A percentile compares a stretch with the other conserved stretches of the same genome.
Evolutionary conservation across 1,140 invertebrate species (phyloP).

Genomic region (Trichonephila clavipes): DNA sequence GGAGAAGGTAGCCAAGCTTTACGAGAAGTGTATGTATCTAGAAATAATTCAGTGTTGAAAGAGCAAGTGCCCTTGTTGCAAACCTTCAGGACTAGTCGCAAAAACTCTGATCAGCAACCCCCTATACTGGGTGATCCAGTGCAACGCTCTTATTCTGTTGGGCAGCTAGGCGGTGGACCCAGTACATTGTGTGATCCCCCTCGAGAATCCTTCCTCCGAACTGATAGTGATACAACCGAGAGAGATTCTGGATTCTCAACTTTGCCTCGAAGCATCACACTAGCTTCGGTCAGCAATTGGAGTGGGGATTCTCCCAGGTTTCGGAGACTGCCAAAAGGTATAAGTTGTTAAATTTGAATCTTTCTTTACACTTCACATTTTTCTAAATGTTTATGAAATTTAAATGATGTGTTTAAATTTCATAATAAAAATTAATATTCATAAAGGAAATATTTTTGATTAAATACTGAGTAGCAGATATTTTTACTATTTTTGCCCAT

Average conservation of each 20-base stretch:
- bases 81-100: slow-evolving; percentile 51
- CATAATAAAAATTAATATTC: no score
- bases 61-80: slow-evolving; percentile 60
- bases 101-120: background rate
- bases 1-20: background rate
- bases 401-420: no score
- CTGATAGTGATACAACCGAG: background rate
- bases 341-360: background rate
- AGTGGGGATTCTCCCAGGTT: slow-evolving; percentile 65
- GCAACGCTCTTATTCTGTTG: slow-evolving; percentile 51
- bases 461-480: no score
- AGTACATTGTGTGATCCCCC: background rate
- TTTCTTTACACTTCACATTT: background rate
- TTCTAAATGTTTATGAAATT: background rate
- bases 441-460: no score
- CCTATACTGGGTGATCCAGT: background rate
- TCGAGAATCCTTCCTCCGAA: slow-evolving; percentile 3
- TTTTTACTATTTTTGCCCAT: no score
- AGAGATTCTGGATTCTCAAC: slow-evolving; percentile 60
- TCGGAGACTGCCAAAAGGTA: slow-evolving; percentile 74
- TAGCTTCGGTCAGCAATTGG: slow-evolving; percentile 63
- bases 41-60: slow-evolving; percentile 14
- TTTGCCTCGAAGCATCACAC: slow-evolving; percentile 62
- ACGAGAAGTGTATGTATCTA: slow-evolving; percentile 18
- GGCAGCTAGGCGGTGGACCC: slow-evolving; percentile 34